Evolutionary conservation across 2,888 invertebrate genomes (phyloP).

Genomic region (Parascotia fuliginaria): DNA sequence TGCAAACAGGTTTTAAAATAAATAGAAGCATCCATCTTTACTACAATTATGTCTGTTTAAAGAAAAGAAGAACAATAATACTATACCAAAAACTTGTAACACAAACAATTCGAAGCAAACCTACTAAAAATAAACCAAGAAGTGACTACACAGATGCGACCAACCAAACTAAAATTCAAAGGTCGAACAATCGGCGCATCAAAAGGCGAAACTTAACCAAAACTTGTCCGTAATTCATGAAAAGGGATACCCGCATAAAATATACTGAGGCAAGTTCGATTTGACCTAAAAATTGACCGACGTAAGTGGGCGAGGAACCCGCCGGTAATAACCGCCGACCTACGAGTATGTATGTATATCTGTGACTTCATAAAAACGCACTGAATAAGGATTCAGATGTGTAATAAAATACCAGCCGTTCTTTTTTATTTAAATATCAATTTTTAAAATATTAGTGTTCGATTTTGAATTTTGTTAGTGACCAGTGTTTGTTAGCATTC

Average conservation of each 20-base stretch:
- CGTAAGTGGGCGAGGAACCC: slow-evolving; percentile 58
- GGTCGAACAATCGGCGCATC: slow-evolving; percentile 38
- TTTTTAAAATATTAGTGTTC: neutral
- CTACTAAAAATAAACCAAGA: slow-evolving; percentile 6
- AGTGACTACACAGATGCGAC: slow-evolving; percentile 17
- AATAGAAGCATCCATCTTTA: too few relatives aligned
- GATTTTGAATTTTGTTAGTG: neutral
- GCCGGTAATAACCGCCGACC: slow-evolving; percentile 61
- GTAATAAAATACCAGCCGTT: slow-evolving; percentile 8
- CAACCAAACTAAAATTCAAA: slow-evolving; percentile 36
- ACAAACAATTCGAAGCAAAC: neutral
- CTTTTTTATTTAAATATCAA: slow-evolving; percentile 2
- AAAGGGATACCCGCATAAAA: slow-evolving; percentile 49
- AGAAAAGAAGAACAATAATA: too few relatives aligned
- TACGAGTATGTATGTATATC: slow-evolving; percentile 57
- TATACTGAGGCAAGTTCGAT: slow-evolving; percentile 50
- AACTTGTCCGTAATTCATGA: slow-evolving; percentile 43
- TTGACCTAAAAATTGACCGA: slow-evolving; percentile 69
- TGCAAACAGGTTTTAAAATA: neutral
- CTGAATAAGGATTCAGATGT: slow-evolving; percentile 27
- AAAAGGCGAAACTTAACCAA: slow-evolving; percentile 40
- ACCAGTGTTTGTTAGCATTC: neutral
- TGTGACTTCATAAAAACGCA: slow-evolving; percentile 69
- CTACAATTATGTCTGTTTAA: too few relatives aligned
- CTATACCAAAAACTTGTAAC: neutral